Base-by-base conservation (phyloP, 35 echinoderm and acorn worm species). In the Anneissia japonica region DNA sequence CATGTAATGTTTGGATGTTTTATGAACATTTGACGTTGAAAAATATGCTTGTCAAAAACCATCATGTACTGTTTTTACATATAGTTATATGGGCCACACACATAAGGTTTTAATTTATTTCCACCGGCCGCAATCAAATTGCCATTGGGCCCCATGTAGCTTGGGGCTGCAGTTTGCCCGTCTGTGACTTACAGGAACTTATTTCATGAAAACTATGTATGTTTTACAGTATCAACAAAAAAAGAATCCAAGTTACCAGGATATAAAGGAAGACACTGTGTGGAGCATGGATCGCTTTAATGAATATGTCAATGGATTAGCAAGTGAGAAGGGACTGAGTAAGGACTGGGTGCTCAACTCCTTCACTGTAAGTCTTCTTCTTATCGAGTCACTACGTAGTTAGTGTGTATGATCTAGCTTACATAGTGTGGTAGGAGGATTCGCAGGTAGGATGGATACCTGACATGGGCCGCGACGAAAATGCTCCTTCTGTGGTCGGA, bases 281-380 rank as follows among this genome's bases (percentile, higher is more conserved):
- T 97, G 95, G 95, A 97, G 91, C 64, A 97, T 97, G 95, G 91
- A 97, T 31, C 31, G 85, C 37, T 97, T 97, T 76, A 97, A 93
- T 75, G 95, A 97, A 38, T 82, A 93, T 79, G 85, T 97, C 56
- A 97, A 97, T 82, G 32, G 46, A 32, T 33, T 93, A 35, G 91
- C 95, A 4, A 86, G 4, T 82, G 34, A 23, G 80, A 97, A 91
- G 90, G 40, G 40, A 7, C 40, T 45, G 4, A 90, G 73, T 33
- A 74, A 73, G 91, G 93, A 82, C 93, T 88, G 88, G 90, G 88
- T 77, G 87, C 89, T 31, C 88, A 91, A 45, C 46, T 46, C 46
- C 93, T 93, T 82, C 87, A 97, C 45, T 84, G 90, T 31, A 88
- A 90, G 73, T 93, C 90, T 38, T 82, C 93, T 37, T 88, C 90